A percentile compares a stretch with the other conserved stretches of the same genome.
Evolutionary conservation across 1,140 invertebrate species (phyloP).

Genomic region (Trichonephila clavata): DNA sequence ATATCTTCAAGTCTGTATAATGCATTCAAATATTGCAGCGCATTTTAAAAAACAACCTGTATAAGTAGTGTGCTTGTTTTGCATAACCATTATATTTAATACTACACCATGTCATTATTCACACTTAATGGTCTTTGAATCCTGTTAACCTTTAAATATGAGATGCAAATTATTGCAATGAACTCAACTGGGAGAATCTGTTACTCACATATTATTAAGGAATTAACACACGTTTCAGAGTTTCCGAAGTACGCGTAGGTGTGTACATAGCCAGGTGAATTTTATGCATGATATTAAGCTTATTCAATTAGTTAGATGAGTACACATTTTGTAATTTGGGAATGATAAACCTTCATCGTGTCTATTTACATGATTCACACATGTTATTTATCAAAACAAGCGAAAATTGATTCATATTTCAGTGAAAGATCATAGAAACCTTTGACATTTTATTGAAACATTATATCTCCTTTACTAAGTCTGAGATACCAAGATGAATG

Average conservation of each 20-base stretch:
- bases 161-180: not conserved
- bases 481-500: too few species aligned
- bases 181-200: not conserved
- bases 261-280: not conserved
- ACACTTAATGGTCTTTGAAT: too few species aligned
- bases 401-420: not conserved
- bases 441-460: not conserved
- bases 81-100: too few species aligned
- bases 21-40: too few species aligned
- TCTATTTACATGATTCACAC: not conserved
- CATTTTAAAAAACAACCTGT: too few species aligned
- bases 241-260: not conserved
- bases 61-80: too few species aligned
- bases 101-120: too few species aligned
- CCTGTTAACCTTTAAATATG: not conserved
- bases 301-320: not conserved
- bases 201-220: not conserved
- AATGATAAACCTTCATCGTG: not conserved
- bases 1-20: too few species aligned
- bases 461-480: too few species aligned
- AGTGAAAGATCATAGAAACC: not conserved
- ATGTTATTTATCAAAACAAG: not conserved
- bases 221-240: constrained; percentile 13
- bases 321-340: not conserved
- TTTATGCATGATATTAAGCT: not conserved